Evolutionary conservation across 2,888 invertebrate genomes (phyloP).

Genomic region (Lamellibrachia satsuma): DNA sequence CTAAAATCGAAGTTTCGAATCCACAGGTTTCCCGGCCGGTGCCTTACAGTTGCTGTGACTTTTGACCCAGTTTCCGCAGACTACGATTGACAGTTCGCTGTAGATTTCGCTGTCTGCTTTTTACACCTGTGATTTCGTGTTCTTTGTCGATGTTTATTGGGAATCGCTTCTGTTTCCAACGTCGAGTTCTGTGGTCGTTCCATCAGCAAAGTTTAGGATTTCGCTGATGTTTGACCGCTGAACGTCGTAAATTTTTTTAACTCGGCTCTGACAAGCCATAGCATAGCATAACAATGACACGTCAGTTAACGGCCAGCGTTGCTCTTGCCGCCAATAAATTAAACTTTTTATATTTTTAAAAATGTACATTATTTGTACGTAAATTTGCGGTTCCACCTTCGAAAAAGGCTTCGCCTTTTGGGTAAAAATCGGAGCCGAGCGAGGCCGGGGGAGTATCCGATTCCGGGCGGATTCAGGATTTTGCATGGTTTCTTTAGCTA

Average conservation of each 20-base stretch:
- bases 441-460: neutral
- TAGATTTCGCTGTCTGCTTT: neutral
- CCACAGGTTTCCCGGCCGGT: neutral
- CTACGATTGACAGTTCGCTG: neutral
- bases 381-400: neutral
- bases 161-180: neutral
- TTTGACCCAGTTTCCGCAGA: slow-evolving; percentile 12
- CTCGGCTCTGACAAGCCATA: neutral
- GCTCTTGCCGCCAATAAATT: neutral
- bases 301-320: neutral
- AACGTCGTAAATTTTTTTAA: neutral
- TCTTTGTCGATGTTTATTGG: neutral
- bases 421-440: neutral
- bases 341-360: neutral
- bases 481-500: neutral
- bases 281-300: neutral
- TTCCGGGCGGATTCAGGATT: neutral
- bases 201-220: neutral
- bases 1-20: neutral
- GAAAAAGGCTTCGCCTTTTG: neutral
- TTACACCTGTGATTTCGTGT: neutral
- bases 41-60: neutral
- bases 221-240: neutral
- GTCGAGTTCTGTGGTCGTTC: neutral
- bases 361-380: neutral